Conservation (phyloP, 2,113 vertebrate genomes). For the Myiozetetes cayanensis region DNA sequence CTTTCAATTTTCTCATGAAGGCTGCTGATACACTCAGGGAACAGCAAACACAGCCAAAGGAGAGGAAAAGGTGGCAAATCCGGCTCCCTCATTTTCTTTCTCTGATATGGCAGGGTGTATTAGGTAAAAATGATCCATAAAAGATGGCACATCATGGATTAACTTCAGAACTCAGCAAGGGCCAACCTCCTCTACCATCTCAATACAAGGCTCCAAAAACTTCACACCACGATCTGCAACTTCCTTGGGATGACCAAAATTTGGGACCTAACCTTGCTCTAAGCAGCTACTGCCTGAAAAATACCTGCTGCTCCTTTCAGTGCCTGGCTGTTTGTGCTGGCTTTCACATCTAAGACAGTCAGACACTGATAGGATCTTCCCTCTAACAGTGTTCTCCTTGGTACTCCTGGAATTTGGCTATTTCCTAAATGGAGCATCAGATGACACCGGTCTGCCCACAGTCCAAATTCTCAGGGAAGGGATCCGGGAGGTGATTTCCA, state of each 20-base stretch:
- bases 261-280: not conserved
- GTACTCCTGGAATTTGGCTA: not conserved
- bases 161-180: not conserved
- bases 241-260: not conserved
- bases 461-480: not conserved
- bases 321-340: not conserved
- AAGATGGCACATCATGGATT: not conserved
- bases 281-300: not conserved
- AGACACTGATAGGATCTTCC: not conserved
- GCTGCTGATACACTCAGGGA: not conserved
- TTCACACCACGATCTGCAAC: not conserved
- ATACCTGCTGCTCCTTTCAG: not conserved
- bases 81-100: not conserved
- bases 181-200: not conserved
- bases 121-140: not conserved
- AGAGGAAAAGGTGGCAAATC: not conserved
- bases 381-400: not conserved
- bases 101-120: not conserved
- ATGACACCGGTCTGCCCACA: not conserved
- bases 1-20: not conserved
- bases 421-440: not conserved
- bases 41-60: not conserved
- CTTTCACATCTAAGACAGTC: not conserved
- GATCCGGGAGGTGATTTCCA: not conserved
- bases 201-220: not conserved